Percentiles rank a stretch among this genome's conserved stretches.
Conservation (phyloP, 92 coral and sea anemone genomes). For the Plumapathes pennacea region DNA sequence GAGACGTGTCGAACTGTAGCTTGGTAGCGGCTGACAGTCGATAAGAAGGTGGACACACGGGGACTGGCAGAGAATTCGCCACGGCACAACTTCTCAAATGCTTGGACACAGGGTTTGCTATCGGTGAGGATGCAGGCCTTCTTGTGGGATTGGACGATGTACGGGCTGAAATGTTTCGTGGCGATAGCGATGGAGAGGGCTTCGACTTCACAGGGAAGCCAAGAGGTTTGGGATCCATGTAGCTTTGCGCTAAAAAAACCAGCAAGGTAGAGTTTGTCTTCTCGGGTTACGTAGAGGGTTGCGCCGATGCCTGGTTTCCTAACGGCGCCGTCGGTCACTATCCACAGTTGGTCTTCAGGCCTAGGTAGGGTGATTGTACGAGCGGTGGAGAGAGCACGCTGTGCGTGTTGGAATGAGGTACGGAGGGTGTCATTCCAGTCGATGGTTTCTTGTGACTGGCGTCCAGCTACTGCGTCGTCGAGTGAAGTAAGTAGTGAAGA, state of each 20-base stretch:
- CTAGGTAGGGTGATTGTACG: constrained; percentile 14
- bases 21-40: constrained; percentile 53
- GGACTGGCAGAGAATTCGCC: constrained; percentile 60
- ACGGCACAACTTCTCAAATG: constrained; percentile 38
- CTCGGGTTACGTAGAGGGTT: constrained; percentile 26
- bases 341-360: constrained; percentile 43
- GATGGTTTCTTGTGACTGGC: constrained; percentile 19
- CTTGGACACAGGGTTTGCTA: constrained; percentile 61
- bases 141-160: constrained; percentile 46
- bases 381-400: constrained; percentile 12
- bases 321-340: constrained; percentile 37
- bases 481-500: constrained; percentile 14
- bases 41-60: constrained; percentile 43
- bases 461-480: constrained; percentile 23
- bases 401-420: constrained; percentile 16
- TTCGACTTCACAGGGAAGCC: constrained; percentile 65
- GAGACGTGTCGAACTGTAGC: constrained; percentile 46
- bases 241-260: constrained; percentile 62
- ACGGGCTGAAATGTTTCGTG: constrained; percentile 50
- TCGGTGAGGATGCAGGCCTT: constrained; percentile 45
- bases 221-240: constrained; percentile 46
- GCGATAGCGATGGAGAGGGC: constrained; percentile 46
- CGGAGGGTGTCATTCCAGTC: constrained; percentile 19
- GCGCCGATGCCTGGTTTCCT: constrained; percentile 36
- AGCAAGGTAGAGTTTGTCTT: constrained; percentile 30